Base-by-base conservation (phyloP, 2,113 vertebrate genomes). In the Tauraco erythrolophus region DNA sequence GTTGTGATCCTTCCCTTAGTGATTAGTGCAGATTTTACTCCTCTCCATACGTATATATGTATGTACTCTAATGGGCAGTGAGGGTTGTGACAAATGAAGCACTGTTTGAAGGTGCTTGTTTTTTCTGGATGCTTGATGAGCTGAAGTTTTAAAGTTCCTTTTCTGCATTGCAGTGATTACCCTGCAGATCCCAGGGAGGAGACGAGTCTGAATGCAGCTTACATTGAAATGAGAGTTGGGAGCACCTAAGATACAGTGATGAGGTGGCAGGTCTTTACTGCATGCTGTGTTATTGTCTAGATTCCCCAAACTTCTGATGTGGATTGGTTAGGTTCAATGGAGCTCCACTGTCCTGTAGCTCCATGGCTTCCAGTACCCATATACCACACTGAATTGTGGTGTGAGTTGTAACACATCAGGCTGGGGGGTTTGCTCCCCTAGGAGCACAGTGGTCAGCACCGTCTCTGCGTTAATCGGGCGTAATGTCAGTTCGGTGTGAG, bases 351-450 rank as follows among this genome's bases (percentile, higher is more conserved):
- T 9, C 51, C 69, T 35, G 48, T 10, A 16, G 48, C 53, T 46
- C 1, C 1, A 2, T 30, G 23, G 61, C 37, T 54, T 33, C 43
- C 27, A 30, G 33, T 41, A 19, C n/a, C 22, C 27, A 1, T 4
- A 7, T 46, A 25, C 37, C 1, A 1, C 10, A 1, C 14, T 18
- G 54, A 35, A 3, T 33, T 27, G 21, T 3, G 8, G 5, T 41
- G 15, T 16, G n/a, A 15, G 16, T 2, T 37, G n/a, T 41, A 33
- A 41, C 48, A 5, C 15, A 3, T 39, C 2, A 0, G 1, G 2
- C 3, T 9, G 54, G 5, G 25, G 3, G 11, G 25, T 19, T 76
- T 10, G 22, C 19, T 23, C 16, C n/a, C 56, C 54, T 22, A 21
- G 39, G 28, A 69, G 37, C 1, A 7, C 1, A 4, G 18, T 28